phyloP scores from a whole-genome alignment of 2,797 vertebrate species.

The Acipenser transmontanus region DNA sequence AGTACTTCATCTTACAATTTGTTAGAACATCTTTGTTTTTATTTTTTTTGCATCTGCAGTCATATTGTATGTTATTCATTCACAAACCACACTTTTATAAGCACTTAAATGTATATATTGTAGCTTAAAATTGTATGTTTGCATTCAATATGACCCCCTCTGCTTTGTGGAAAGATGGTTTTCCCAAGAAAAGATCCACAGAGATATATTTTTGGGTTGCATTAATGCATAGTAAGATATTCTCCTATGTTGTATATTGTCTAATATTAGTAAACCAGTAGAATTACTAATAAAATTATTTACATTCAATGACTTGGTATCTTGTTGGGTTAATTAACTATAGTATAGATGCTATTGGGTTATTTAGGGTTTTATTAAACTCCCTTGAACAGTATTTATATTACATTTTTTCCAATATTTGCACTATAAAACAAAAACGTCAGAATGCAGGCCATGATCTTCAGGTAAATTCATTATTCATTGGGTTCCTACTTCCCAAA shows the following conservation, averaged over 20 bases:
- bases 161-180: not conserved
- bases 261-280: constrained; percentile 19
- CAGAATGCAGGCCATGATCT: constrained; percentile 25
- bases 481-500: too few species aligned
- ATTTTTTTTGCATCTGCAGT: constrained; percentile 1
- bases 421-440: constrained; percentile 13
- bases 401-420: not conserved
- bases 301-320: not conserved
- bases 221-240: constrained; percentile 9
- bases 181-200: constrained; percentile 15
- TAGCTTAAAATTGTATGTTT: constrained; percentile 26
- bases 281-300: not conserved
- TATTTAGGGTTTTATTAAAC: not conserved
- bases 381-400: not conserved
- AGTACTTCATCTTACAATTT: constrained; percentile 51
- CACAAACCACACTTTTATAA: constrained; percentile 25
- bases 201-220: constrained; percentile 23
- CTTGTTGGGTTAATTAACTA: not conserved
- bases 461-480: too few species aligned
- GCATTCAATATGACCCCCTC: not conserved
- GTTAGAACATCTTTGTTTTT: not conserved
- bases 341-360: not conserved
- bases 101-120: constrained; percentile 53
- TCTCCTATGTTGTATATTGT: constrained; percentile 13
- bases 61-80: constrained; percentile 11